Conservation (phyloP, 2,797 vertebrate genomes). For the Pseudochirops cupreus region DNA sequence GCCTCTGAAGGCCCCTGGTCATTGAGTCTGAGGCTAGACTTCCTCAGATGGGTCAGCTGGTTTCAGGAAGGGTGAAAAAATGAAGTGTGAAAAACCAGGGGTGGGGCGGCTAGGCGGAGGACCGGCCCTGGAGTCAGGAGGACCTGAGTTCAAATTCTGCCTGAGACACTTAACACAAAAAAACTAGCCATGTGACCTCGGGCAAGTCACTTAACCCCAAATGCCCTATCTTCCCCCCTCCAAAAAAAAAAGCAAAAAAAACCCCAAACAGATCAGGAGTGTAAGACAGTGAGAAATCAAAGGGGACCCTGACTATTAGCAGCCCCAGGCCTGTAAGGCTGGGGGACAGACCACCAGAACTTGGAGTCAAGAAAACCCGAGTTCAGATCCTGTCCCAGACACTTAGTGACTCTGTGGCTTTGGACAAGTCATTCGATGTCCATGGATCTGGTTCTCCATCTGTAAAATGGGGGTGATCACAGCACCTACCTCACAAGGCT, state of each 20-base stretch:
- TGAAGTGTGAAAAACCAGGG: background rate
- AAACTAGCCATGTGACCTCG: no score
- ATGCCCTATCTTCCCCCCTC: no score
- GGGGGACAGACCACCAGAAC: background rate
- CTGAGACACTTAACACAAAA: no score
- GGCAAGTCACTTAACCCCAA: no score
- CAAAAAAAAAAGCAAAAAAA: no score
- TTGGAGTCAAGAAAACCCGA: background rate
- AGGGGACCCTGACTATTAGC: background rate
- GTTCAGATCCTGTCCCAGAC: background rate
- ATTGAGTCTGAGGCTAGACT: background rate
- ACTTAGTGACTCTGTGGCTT: background rate
- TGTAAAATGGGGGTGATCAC: background rate
- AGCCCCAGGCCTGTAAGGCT: background rate
- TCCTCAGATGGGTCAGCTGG: background rate
- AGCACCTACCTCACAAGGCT: background rate
- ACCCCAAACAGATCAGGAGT: background rate
- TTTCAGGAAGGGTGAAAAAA: background rate
- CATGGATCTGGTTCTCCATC: background rate
- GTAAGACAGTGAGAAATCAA: background rate
- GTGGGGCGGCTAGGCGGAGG: no score
- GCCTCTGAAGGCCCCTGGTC: background rate
- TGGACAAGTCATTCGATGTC: background rate
- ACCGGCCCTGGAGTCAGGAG: no score
- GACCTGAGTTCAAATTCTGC: no score